These are phyloP conservation scores for Macrobrachium nipponense DNA, from an alignment of 1,140 invertebrate species.

Conservation along the genomic window DNA sequence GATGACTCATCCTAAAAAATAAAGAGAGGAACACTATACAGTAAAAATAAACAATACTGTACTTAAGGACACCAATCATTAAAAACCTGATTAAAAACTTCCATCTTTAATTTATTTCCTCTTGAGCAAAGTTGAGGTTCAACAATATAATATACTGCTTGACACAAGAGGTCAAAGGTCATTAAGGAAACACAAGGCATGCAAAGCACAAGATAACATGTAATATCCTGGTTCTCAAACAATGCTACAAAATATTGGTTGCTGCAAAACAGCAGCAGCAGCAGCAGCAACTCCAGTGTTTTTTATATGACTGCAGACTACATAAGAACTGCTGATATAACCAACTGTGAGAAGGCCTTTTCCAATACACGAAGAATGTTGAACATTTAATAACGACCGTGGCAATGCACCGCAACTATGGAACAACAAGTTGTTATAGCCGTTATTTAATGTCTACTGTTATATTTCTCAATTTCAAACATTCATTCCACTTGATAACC, in stretches of 20 bases:
- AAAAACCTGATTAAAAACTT: not conserved
- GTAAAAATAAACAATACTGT: not conserved
- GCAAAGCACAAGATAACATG: slow-evolving; percentile 18
- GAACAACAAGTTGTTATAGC: not conserved
- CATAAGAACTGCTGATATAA: no score
- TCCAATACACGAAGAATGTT: no score
- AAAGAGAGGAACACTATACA: slow-evolving; percentile 4
- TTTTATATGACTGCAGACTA: no score
- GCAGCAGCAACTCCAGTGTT: not conserved
- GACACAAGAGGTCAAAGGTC: not conserved
- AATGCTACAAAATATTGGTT: not conserved
- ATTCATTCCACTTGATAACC: not conserved
- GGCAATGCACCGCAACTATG: no score
- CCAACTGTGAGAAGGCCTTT: no score
- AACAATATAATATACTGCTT: no score
- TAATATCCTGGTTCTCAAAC: not conserved
- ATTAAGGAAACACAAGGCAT: slow-evolving; percentile 44
- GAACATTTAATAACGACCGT: no score
- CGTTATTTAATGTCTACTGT: not conserved
- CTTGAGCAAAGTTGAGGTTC: not conserved
- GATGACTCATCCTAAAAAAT: slow-evolving; percentile 50
- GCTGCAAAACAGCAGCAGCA: not conserved
- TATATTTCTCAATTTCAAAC: not conserved
- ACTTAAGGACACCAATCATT: not conserved
- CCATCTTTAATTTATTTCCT: no score